phyloP scores from a whole-genome alignment of 2,888 invertebrate species.

The Agriopis leucophaearia region DNA sequence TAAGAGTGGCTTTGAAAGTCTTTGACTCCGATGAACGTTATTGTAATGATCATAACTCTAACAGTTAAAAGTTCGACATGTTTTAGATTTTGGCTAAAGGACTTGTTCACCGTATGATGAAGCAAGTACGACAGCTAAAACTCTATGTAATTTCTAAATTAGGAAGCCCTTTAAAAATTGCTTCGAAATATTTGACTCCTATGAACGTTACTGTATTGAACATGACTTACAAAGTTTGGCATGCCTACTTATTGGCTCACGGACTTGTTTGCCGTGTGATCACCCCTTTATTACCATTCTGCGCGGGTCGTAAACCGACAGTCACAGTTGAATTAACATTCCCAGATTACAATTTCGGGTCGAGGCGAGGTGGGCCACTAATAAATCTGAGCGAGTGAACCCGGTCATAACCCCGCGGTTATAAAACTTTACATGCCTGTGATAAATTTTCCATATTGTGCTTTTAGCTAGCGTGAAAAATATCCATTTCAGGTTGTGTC shows the following conservation, averaged over 20 bases:
- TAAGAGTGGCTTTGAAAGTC: too few relatives aligned
- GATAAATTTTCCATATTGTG: conserved; percentile 65
- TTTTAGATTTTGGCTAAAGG: too few relatives aligned
- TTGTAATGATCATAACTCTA: too few relatives aligned
- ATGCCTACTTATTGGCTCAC: conserved; percentile 6
- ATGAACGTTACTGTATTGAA: background rate
- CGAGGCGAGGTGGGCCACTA: conserved; percentile 62
- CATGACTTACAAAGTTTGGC: background rate
- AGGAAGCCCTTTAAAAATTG: too few relatives aligned
- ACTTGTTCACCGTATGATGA: too few relatives aligned
- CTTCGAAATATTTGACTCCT: too few relatives aligned
- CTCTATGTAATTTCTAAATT: too few relatives aligned
- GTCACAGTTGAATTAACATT: conserved; percentile 70
- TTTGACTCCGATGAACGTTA: too few relatives aligned
- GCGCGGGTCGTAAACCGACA: conserved; percentile 64
- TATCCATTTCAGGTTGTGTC: conserved; percentile 3
- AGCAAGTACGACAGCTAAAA: too few relatives aligned
- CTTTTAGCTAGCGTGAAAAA: background rate
- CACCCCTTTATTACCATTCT: conserved; percentile 33
- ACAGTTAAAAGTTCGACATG: too few relatives aligned
- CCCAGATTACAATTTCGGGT: conserved; percentile 66
- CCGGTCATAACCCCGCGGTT: conserved; percentile 59
- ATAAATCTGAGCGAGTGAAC: conserved; percentile 69
- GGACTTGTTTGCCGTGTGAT: conserved; percentile 21
- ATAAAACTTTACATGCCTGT: conserved; percentile 66